Percentiles rank a stretch among this genome's conserved stretches.
These are phyloP conservation scores for Eustalomyia histrio DNA, from an alignment of 2,888 invertebrate genomes.

Conservation along the genomic window DNA sequence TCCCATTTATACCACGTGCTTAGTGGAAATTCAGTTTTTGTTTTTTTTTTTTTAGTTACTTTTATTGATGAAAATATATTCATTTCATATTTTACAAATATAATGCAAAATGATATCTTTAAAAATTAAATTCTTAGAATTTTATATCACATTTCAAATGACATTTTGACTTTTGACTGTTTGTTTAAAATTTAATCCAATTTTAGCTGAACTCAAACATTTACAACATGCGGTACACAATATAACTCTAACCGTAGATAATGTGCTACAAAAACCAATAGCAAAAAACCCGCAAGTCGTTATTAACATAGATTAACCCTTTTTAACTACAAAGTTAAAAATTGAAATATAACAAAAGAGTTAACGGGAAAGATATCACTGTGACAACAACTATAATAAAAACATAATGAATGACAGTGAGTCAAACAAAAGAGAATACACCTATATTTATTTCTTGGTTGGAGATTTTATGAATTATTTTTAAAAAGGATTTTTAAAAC, in stretches of 20 bases:
- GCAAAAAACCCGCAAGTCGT: slow-evolving; percentile 64
- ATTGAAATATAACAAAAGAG: slow-evolving; percentile 3
- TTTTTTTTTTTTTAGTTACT: no score
- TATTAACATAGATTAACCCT: slow-evolving; percentile 63
- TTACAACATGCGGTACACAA: not conserved
- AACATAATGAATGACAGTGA: slow-evolving; percentile 13
- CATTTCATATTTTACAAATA: not conserved
- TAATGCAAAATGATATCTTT: not conserved
- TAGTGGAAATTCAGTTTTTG: no score
- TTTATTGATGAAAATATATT: no score
- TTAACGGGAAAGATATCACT: slow-evolving; percentile 12
- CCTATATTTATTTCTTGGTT: not conserved
- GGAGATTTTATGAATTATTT: not conserved
- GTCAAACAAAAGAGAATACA: slow-evolving; percentile 1
- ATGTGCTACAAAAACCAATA: slow-evolving; percentile 55
- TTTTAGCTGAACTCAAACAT: not conserved
- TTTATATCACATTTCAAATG: not conserved
- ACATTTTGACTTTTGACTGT: slow-evolving; percentile 58
- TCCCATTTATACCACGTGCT: no score
- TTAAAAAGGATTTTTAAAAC: slow-evolving; percentile 3
- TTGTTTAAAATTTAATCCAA: slow-evolving; percentile 46
- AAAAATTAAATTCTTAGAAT: not conserved
- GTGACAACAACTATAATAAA: not conserved
- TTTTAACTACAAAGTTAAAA: slow-evolving; percentile 54
- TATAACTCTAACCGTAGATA: slow-evolving; percentile 55